Base-by-base conservation (phyloP, 2,797 vertebrate genomes). In the Acipenser ruthenus region DNA sequence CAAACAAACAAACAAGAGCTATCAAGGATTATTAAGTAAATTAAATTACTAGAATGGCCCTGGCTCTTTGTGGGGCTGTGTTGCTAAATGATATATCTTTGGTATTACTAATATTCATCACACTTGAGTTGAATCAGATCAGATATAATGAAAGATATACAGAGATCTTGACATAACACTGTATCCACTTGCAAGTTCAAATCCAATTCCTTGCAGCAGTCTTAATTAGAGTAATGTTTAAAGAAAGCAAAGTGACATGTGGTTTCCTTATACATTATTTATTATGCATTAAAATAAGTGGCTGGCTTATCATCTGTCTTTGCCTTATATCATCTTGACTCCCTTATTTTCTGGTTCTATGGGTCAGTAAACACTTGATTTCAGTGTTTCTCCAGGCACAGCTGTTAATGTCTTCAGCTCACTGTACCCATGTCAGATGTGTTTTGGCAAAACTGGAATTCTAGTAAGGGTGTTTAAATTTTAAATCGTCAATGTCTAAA, bases 361-460 rank as follows among this genome's bases (percentile, higher is more conserved):
- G 47, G 60, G 47, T 62, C 63, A 70, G 49, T 53, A 70, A 67
- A 63, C 69, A 63, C 60, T 64, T 70, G 60, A 70, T 70, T 70
- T 67, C 69, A 65, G 15, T 37, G 50, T 70, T 59, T 67, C 49
- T 55, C 37, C 37, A 37, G n/a, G 53, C 6, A 55, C n/a, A 55
- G 10, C 53, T 55, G 53, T 6, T n/a, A 55, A 8, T 10, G 53
- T 55, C 53, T 55, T n/a, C 53, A 55, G 10, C 9, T 10, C 3
- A 55, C 9, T 7, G 4, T 10, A 10, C 9, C 37, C 5, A 4
- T 55, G n/a, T 55, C n/a, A 55, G 10, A 55, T 6, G 4, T 55
- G n/a, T 55, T 55, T 55, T 10, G n/a, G n/a, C 6, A 37, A 55
- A 55, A 55, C n/a, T 55, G n/a, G 53, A 55, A 55, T 55, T 55